phyloP scores from a whole-genome alignment of 2,888 invertebrate species.

The Perdita meconis region DNA sequence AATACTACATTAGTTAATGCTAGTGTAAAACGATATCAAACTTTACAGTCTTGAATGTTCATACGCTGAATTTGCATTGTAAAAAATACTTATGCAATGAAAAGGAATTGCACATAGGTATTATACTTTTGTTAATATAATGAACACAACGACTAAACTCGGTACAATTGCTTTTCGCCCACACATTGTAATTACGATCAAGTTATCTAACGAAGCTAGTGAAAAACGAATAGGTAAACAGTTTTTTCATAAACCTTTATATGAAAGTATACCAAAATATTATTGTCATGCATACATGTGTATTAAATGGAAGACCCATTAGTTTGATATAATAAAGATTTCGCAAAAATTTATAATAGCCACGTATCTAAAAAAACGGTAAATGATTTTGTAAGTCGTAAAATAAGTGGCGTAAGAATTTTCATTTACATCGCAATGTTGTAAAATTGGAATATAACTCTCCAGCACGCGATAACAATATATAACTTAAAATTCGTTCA shows the following conservation, averaged over 20 bases:
- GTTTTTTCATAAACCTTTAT: conserved; percentile 49
- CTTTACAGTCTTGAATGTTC: conserved; percentile 23
- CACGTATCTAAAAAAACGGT: conserved; percentile 33
- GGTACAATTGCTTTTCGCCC: conserved; percentile 19
- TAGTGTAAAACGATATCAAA: conserved; percentile 28
- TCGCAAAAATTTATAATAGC: conserved; percentile 39
- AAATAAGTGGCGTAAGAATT: conserved; percentile 32
- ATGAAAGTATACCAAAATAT: conserved; percentile 47
- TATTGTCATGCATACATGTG: conserved; percentile 64
- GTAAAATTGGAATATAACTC: conserved; percentile 32
- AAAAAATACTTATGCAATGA: conserved; percentile 15
- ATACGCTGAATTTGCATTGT: conserved; percentile 14
- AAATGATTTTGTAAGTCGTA: conserved; percentile 30
- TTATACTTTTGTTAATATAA: conserved; percentile 44
- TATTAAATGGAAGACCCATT: conserved; percentile 65
- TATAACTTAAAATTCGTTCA: conserved; percentile 11
- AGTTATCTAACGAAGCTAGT: conserved; percentile 38
- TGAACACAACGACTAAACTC: conserved; percentile 10
- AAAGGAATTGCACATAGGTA: conserved; percentile 12
- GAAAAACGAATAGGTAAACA: conserved; percentile 33
- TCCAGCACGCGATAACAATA: conserved; percentile 10
- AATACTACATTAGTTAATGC: conserved; percentile 27
- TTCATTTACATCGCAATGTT: conserved; percentile 19
- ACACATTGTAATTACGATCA: conserved; percentile 37
- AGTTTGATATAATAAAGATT: conserved; percentile 50